Evolutionary conservation across 2,113 vertebrate species (phyloP), one percentile per base, ranked within the genome.

Genomic region (Pollachius pollachius): DNA sequence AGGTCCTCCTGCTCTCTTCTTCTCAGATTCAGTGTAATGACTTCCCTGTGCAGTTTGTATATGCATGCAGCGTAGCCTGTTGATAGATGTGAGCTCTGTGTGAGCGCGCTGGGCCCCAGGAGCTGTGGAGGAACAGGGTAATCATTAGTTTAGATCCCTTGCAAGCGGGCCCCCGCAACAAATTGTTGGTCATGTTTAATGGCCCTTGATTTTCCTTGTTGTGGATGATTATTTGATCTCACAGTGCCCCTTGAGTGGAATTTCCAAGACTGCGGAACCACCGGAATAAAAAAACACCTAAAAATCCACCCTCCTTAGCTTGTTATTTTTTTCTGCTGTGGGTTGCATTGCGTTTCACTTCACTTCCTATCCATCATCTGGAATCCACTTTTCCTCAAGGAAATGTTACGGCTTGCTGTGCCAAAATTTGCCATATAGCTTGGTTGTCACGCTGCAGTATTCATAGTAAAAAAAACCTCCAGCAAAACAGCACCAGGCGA

Each of bases 121-220:
- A 81, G 54, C 54, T n/a, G n/a, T 65, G 70, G 48, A 71, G 65
- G 65, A 79, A 78, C 3, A 73, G 69, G 74, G 69, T 78, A 77
- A 80, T 67, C 70, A 73, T 74, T 80, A 13, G 48, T 82, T 82
- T 72, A 84, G 71, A 81, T 71, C 74, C 71, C 57, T 71, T 74
- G 68, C 73, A 74, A 81, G 83, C 67, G n/a, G 76, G 69, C 68
- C 74, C 77, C 70, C 72, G 79, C 83, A 74, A 76, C 70, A 79
- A 82, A 86, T 87, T 79, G 73, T 69, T 71, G 76, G 63, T 72
- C 68, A 64, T 77, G 70, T 76, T 83, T 87, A 83, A 85, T 78
- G 80, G 70, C 64, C 81, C 69, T 68, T 86, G 73, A 88, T 84
- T 77, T 77, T 79, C 64, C 80, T 90, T 85, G 81, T 80, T 75